Evolutionary conservation across 2,888 invertebrate species (phyloP).

Genomic region (Xestia rhomboidea): DNA sequence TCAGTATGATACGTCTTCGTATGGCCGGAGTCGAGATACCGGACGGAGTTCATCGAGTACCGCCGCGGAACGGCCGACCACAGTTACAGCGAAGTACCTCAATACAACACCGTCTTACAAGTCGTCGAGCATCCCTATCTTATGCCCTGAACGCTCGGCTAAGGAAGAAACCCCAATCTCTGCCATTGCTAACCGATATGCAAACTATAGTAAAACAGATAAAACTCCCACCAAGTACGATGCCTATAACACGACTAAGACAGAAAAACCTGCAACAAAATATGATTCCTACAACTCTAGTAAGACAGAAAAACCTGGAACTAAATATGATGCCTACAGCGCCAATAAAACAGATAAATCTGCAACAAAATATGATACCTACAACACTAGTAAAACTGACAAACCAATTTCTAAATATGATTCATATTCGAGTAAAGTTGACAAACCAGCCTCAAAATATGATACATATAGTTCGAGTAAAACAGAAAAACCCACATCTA

Average conservation of each 20-base stretch:
- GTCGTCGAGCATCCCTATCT: conserved; percentile 87
- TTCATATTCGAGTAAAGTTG: conserved; percentile 63
- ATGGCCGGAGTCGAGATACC: conserved; percentile 82
- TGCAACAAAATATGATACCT: conserved; percentile 78
- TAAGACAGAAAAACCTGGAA: conserved; percentile 71
- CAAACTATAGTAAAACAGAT: conserved; percentile 80
- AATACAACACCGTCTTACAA: conserved; percentile 84
- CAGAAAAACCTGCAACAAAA: conserved; percentile 72
- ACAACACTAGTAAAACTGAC: conserved; percentile 66
- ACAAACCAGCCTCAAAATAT: conserved; percentile 76
- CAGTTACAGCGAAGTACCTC: conserved; percentile 87
- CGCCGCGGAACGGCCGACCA: conserved; percentile 81
- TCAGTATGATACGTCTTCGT: conserved; percentile 87
- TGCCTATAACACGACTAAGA: conserved; percentile 62
- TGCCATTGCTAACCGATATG: conserved; percentile 85
- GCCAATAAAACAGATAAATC: conserved; percentile 71
- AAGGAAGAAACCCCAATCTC: conserved; percentile 86
- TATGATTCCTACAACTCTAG: conserved; percentile 72
- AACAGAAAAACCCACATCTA: conserved; percentile 72
- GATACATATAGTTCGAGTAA: conserved; percentile 71
- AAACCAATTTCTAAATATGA: conserved; percentile 80
- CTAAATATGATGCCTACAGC: conserved; percentile 77
- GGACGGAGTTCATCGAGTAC: conserved; percentile 74
- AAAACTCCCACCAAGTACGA: conserved; percentile 65
- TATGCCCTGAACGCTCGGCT: conserved; percentile 80